Evolutionary conservation across 2,113 vertebrate species (phyloP).

Genomic region (Felis chaus): DNA sequence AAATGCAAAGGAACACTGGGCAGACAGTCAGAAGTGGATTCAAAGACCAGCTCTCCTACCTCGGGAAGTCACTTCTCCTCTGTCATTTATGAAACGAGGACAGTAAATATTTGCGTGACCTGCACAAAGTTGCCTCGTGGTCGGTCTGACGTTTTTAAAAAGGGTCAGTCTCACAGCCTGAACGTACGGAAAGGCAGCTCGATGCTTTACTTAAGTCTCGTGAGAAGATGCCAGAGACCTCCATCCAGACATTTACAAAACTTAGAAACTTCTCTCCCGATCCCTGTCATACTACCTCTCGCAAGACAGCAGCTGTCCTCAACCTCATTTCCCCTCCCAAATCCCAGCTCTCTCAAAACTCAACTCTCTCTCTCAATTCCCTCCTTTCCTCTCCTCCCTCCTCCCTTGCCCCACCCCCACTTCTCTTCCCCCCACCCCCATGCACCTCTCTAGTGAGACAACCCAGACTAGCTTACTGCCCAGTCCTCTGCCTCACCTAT

Average conservation of each 20-base stretch:
- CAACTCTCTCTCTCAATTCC: no score
- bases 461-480: not conserved
- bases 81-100: not conserved
- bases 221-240: not conserved
- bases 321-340: not conserved
- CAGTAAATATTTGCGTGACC: not conserved
- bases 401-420: rapidly evolving
- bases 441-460: not conserved
- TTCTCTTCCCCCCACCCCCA: no score
- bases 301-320: not conserved
- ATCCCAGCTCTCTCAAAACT: not conserved
- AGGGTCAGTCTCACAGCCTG: not conserved
- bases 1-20: not conserved
- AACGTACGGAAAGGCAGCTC: not conserved
- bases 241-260: not conserved
- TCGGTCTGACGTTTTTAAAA: not conserved
- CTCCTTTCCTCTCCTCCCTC: not conserved
- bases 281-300: not conserved
- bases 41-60: not conserved
- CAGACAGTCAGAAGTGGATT: not conserved
- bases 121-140: not conserved
- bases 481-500: not conserved
- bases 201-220: not conserved
- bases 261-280: not conserved
- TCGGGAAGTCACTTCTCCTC: not conserved